A percentile compares a stretch with the other conserved stretches of the same genome.
Evolutionary conservation across 2,888 invertebrate species (phyloP).

Genomic region (Fabriciana adippe): DNA sequence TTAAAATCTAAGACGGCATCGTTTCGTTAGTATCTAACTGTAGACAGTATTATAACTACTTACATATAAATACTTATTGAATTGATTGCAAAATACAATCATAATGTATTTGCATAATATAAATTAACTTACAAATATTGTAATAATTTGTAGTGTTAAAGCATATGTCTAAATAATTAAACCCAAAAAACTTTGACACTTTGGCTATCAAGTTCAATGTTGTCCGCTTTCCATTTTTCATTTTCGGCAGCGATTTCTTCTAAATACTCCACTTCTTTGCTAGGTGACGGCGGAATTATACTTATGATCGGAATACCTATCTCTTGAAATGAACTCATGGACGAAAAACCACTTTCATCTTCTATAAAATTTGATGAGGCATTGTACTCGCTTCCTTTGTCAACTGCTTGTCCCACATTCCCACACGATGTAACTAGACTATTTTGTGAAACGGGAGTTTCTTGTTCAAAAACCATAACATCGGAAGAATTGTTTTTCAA

Average conservation of each 20-base stretch:
- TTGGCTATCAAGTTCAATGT: slow-evolving; percentile 66
- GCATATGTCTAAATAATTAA: slow-evolving; percentile 45
- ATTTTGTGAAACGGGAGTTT: slow-evolving; percentile 41
- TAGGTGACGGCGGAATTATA: slow-evolving; percentile 75
- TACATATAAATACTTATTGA: slow-evolving; percentile 15
- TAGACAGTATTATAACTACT: slow-evolving; percentile 18
- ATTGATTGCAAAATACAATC: slow-evolving; percentile 7
- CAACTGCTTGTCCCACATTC: slow-evolving; percentile 47
- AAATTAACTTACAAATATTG: slow-evolving; percentile 12
- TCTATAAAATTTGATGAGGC: slow-evolving; percentile 77
- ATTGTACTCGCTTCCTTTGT: slow-evolving; percentile 62
- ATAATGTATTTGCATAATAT: slow-evolving; percentile 14
- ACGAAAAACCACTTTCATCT: slow-evolving; percentile 93
- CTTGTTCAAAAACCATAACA: slow-evolving; percentile 52
- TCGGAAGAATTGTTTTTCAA: slow-evolving; percentile 56
- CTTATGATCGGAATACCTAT: slow-evolving; percentile 86
- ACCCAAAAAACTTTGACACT: slow-evolving; percentile 77
- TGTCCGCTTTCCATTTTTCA: slow-evolving; percentile 65
- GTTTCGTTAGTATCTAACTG: slow-evolving; percentile 19
- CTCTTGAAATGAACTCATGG: slow-evolving; percentile 92
- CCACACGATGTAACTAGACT: slow-evolving; percentile 42
- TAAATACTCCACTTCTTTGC: slow-evolving; percentile 67
- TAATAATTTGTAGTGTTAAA: neutral
- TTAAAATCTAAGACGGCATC: slow-evolving; percentile 36
- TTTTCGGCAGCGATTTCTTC: slow-evolving; percentile 58